phyloP scores from a whole-genome alignment of 2,113 vertebrate genomes.

The Pituophis catenifer region DNA sequence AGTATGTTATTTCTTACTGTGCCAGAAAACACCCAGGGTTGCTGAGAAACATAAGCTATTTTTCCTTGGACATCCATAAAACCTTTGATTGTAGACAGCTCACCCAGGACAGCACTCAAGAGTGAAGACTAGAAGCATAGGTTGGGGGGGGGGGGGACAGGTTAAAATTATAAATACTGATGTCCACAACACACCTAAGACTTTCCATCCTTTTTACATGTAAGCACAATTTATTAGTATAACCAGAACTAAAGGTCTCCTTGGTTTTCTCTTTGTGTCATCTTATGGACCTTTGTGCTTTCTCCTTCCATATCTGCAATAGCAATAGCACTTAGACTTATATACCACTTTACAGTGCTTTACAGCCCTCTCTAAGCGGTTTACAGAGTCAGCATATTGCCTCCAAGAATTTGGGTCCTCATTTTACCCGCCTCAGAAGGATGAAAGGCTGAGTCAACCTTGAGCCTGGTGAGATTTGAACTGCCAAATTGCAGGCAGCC shows the following conservation, averaged over 20 bases:
- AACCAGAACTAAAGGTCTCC: not conserved
- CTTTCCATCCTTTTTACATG: not conserved
- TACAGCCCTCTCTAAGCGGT: too few relatives aligned
- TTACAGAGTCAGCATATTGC: too few relatives aligned
- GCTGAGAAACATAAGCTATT: slow-evolving; percentile 89
- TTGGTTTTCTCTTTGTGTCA: not conserved
- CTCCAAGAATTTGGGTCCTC: too few relatives aligned
- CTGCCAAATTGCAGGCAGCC: too few relatives aligned
- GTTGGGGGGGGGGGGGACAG: not conserved
- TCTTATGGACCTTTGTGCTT: too few relatives aligned
- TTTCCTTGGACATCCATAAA: slow-evolving; percentile 78
- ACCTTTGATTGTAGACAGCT: slow-evolving; percentile 80
- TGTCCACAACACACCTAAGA: not conserved
- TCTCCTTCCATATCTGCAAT: not conserved
- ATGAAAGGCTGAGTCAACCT: too few relatives aligned
- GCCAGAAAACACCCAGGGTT: slow-evolving; percentile 93
- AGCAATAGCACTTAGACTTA: too few relatives aligned
- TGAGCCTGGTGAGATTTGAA: too few relatives aligned
- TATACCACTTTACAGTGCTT: too few relatives aligned
- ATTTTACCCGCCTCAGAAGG: too few relatives aligned
- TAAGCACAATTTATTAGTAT: not conserved
- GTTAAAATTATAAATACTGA: not conserved
- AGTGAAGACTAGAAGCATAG: slow-evolving; percentile 82
- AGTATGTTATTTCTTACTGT: slow-evolving; percentile 94
- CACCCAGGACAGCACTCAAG: slow-evolving; percentile 85